Evolutionary conservation across 2,797 vertebrate species (phyloP), one percentile per base, ranked within the genome.

Genomic region (Hippopotamyrus pictus): DNA sequence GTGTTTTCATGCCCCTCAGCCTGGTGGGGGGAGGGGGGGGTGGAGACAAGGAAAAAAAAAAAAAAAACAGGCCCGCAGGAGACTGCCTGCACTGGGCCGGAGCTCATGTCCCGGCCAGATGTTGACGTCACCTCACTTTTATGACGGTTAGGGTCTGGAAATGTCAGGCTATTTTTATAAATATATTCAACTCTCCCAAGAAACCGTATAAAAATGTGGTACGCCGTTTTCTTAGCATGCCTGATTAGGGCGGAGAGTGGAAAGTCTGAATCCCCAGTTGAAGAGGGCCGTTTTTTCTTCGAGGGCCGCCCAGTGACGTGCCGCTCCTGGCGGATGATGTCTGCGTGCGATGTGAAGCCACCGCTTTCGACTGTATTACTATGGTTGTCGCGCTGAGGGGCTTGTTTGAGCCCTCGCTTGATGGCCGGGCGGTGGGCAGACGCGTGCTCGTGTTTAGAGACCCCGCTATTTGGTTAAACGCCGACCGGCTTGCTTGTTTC

Each of bases 151-250:
- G 19, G 53, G 86, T 87, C 86, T 44, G 57, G 57, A 62, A 87
- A 87, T 65, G 86, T 87, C 29, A 62, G n/a, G 57, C 86, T 87
- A 62, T 87, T 87, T 87, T 62, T 87, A 46, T 62, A n/a, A 62
- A 48, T 83, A 50, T 83, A 37, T 62, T 87, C 86, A 62, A 62
- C 86, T 37, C 50, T 59, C 54, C 25, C n/a, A 87, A 62, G 57
- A 46, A 87, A 62, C 53, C 33, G 5, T 33, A 19, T 37, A 87
- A 87, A 57, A 87, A 87, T 22, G 29, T 8, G 53, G 22, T 19
- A 3, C 17, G 19, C 7, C 6, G 29, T 57, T 87, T 44, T 17
- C 84, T 29, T 54, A 17, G 46, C 3, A 14, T n/a, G 33, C 4
- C 33, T 37, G 17, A 57, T 57, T 87, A 59, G 29, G 83, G 17